Percentiles rank a stretch among this genome's conserved stretches.
These are phyloP conservation scores for Phengaris arion DNA, from an alignment of 2,888 invertebrate species.

Conservation along the genomic window DNA sequence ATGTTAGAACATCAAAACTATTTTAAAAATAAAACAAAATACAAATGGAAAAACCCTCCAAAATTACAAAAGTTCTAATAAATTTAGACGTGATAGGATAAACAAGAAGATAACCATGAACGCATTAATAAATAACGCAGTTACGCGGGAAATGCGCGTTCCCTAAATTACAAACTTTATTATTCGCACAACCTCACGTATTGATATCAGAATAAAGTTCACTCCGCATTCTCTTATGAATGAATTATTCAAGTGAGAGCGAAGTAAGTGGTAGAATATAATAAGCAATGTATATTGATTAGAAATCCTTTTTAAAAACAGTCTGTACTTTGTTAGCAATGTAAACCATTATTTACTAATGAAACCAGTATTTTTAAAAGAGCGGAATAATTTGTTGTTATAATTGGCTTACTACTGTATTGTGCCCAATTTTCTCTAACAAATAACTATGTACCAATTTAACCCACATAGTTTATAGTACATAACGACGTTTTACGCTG, in stretches of 20 bases:
- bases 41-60: neutral
- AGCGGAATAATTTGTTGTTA: neutral
- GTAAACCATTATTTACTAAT: neutral
- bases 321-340: neutral
- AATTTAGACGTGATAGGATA: neutral
- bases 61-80: neutral
- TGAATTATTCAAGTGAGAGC: slow-evolving; percentile 1
- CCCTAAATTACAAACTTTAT: slow-evolving; percentile 21
- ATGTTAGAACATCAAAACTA: too few relatives aligned
- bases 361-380: neutral
- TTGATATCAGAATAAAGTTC: slow-evolving; percentile 21
- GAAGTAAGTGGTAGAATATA: slow-evolving; percentile 8
- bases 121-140: slow-evolving; percentile 1
- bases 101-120: neutral
- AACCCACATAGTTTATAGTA: too few relatives aligned
- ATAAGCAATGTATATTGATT: slow-evolving; percentile 1
- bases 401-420: neutral
- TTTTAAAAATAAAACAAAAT: too few relatives aligned
- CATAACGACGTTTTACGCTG: too few relatives aligned
- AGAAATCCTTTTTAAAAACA: neutral
- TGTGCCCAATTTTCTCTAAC: too few relatives aligned
- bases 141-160: slow-evolving; percentile 1
- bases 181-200: neutral
- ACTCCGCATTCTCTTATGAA: slow-evolving; percentile 5
- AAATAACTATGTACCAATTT: too few relatives aligned